These are phyloP conservation scores for Lepidocyrtoides sp. DNA, from an alignment of 2,888 invertebrate species.

Conservation along the genomic window DNA sequence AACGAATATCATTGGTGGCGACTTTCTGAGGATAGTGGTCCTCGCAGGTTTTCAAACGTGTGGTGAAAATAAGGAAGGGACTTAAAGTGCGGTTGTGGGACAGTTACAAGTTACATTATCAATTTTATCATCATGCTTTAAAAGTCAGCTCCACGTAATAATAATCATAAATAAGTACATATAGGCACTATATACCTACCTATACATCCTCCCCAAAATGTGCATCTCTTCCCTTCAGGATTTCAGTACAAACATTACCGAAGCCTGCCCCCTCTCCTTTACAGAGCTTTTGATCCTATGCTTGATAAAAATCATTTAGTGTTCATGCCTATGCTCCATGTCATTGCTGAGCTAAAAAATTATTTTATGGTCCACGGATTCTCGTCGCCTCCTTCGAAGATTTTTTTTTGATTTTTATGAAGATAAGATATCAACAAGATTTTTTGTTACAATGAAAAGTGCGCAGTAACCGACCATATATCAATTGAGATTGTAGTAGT, in stretches of 20 bases:
- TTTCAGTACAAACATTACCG: not conserved
- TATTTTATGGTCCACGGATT: conserved; percentile 78
- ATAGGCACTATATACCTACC: not conserved
- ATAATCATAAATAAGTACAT: not conserved
- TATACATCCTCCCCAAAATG: no score
- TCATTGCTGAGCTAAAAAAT: conserved; percentile 72
- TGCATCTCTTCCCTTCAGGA: not conserved
- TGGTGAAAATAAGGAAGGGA: not conserved
- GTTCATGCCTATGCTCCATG: conserved; percentile 78
- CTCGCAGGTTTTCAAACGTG: no score
- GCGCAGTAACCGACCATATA: conserved; percentile 7
- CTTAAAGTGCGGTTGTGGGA: not conserved
- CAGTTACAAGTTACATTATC: no score
- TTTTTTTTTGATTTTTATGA: conserved; percentile 48
- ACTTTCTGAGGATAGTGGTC: no score
- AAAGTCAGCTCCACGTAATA: not conserved
- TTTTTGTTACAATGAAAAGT: conserved; percentile 42
- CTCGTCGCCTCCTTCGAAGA: conserved; percentile 75
- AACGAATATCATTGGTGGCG: no score
- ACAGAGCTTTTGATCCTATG: conserved; percentile 59
- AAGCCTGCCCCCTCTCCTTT: conserved; percentile 28
- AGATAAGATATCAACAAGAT: conserved; percentile 69
- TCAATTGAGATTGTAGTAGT: not conserved
- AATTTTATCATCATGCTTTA: conserved; percentile 13
- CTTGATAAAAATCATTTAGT: conserved; percentile 78